phyloP scores from a whole-genome alignment of 2,888 invertebrate genomes.

The Muschampia plurimacula region DNA sequence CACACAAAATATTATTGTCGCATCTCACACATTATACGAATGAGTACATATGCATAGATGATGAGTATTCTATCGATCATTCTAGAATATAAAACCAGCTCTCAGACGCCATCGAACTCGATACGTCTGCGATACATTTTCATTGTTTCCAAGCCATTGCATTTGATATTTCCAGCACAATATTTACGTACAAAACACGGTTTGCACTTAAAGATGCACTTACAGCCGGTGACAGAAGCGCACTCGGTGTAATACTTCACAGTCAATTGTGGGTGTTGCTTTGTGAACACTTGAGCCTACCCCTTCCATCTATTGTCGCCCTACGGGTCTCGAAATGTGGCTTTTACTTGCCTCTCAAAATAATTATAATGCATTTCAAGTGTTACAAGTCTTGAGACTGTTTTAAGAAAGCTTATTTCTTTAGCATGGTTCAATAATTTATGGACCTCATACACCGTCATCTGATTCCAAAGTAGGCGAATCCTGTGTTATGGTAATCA shows the following conservation, averaged over 20 bases:
- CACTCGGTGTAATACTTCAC: constrained; percentile 60
- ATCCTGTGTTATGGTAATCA: too few species aligned
- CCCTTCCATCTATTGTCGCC: constrained; percentile 49
- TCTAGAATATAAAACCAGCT: constrained; percentile 13
- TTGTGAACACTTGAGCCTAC: constrained; percentile 63
- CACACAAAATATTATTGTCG: too few species aligned
- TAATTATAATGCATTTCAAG: constrained; percentile 36
- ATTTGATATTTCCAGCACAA: constrained; percentile 50
- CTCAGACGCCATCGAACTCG: constrained; percentile 26
- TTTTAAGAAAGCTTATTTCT: constrained; percentile 23
- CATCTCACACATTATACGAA: too few species aligned
- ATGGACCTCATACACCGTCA: background rate
- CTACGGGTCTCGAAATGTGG: constrained; percentile 24
- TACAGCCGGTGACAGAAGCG: constrained; percentile 58
- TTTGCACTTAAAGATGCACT: constrained; percentile 54
- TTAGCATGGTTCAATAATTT: background rate
- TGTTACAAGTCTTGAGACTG: constrained; percentile 21
- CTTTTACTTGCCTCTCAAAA: constrained; percentile 24
- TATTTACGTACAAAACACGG: constrained; percentile 63
- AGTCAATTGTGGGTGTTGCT: constrained; percentile 66
- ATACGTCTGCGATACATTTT: constrained; percentile 37
- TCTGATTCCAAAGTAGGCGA: too few species aligned
- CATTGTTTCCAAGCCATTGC: constrained; percentile 34
- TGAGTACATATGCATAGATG: background rate
- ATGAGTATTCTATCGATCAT: background rate